phyloP scores from a whole-genome alignment of 2,113 vertebrate species.

The Sapayoa aenigma region DNA sequence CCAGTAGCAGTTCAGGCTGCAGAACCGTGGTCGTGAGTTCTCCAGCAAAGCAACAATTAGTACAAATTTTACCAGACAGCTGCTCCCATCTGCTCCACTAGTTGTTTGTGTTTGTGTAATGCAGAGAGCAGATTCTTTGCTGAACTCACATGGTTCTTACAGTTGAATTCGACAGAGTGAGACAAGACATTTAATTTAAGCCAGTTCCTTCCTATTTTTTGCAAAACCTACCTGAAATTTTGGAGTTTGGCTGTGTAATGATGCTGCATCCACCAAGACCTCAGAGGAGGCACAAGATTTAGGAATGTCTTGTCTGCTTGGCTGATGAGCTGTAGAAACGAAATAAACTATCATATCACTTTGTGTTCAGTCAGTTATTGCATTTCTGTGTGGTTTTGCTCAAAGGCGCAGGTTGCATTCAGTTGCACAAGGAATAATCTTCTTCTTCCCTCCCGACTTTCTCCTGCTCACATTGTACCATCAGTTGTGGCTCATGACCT shows the following conservation, averaged over 20 bases:
- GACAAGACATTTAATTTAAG: neutral
- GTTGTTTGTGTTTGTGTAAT: neutral
- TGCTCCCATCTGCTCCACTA: slow-evolving; percentile 3
- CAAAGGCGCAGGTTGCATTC: neutral
- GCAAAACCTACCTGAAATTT: neutral
- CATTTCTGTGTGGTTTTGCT: neutral
- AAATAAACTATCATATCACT: neutral
- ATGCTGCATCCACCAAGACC: neutral
- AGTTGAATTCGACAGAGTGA: neutral
- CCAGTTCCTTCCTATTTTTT: neutral
- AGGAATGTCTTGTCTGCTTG: neutral
- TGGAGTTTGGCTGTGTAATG: neutral
- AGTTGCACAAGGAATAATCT: neutral
- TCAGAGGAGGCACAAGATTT: neutral
- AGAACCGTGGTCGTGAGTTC: neutral
- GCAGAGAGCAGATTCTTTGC: neutral
- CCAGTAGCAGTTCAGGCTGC: neutral
- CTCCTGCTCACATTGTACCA: neutral
- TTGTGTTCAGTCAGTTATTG: neutral
- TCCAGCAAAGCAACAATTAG: neutral
- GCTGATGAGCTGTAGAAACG: neutral
- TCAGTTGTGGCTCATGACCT: neutral
- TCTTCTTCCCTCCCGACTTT: neutral
- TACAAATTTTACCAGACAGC: neutral
- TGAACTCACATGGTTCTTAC: neutral